Conservation (phyloP, 2,797 vertebrate species). For the Anniella stebbinsi region DNA sequence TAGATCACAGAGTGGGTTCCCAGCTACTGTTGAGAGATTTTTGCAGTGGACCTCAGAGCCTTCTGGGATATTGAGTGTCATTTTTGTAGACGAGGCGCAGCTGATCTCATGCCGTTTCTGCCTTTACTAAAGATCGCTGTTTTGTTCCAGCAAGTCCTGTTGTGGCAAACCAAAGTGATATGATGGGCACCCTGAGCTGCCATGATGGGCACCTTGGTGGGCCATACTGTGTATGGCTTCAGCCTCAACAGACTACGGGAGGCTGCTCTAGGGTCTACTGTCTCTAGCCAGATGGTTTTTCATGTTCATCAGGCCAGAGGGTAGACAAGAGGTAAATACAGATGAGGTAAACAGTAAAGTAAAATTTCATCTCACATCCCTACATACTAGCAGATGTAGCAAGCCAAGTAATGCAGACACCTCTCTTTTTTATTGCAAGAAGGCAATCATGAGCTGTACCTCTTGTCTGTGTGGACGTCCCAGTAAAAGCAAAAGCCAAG, state of each 20-base stretch:
- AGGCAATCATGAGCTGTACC: background rate
- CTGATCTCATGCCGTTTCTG: too few species aligned
- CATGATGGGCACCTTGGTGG: too few species aligned
- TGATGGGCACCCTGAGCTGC: background rate
- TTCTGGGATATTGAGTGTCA: background rate
- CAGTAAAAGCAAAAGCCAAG: too few species aligned
- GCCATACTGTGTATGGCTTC: too few species aligned
- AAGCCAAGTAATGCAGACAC: background rate
- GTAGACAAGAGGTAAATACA: background rate
- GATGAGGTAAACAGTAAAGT: background rate
- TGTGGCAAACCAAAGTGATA: background rate
- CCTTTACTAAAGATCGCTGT: too few species aligned
- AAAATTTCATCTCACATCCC: background rate
- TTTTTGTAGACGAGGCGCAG: too few species aligned
- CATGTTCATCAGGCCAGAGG: background rate
- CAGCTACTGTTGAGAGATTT: too few species aligned
- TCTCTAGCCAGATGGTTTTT: background rate
- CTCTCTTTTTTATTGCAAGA: background rate
- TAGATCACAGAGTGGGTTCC: background rate
- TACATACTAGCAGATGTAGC: background rate
- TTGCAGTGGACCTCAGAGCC: background rate
- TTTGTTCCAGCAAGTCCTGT: background rate
- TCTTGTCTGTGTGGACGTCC: background rate
- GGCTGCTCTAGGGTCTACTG: too few species aligned
- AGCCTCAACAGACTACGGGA: too few species aligned